phyloP scores from a whole-genome alignment of 2,113 vertebrate genomes.

The Benitochromis conjunctus region DNA sequence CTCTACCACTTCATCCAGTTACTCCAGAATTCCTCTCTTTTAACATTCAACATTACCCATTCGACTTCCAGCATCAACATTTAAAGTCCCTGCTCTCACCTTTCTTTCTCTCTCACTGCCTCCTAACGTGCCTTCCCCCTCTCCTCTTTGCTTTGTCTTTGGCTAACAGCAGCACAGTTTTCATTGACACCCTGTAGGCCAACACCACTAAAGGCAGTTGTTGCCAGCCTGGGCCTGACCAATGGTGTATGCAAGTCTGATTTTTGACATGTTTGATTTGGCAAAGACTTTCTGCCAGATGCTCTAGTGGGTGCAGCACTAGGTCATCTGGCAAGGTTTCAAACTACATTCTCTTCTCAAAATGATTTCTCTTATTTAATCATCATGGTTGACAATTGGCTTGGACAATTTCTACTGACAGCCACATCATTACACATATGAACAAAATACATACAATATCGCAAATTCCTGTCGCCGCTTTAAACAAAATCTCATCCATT shows the following conservation, averaged over 20 bases:
- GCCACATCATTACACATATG: not conserved
- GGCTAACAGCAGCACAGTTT: not conserved
- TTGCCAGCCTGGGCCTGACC: fast-evolving
- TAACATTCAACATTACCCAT: not conserved
- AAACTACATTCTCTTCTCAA: not conserved
- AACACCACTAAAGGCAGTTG: not conserved
- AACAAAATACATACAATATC: not conserved
- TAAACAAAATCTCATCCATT: not conserved
- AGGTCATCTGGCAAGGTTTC: not conserved
- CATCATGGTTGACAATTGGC: not conserved
- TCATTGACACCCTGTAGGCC: not conserved
- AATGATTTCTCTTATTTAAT: not conserved
- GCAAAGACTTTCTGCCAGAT: not conserved
- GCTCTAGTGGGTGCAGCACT: not conserved
- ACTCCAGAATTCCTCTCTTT: not conserved
- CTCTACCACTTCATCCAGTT: not conserved
- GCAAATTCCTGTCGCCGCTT: fast-evolving
- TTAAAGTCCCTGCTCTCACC: not conserved
- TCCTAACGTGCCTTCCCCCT: not conserved
- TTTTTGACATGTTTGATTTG: not conserved
- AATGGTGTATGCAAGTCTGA: no score
- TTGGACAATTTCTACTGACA: not conserved
- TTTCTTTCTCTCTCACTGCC: not conserved
- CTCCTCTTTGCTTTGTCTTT: not conserved
- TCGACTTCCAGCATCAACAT: not conserved